These are phyloP conservation scores for Antedon mediterranea DNA, from an alignment of 53 echinoderm and acorn worm species.

Conservation along the genomic window DNA sequence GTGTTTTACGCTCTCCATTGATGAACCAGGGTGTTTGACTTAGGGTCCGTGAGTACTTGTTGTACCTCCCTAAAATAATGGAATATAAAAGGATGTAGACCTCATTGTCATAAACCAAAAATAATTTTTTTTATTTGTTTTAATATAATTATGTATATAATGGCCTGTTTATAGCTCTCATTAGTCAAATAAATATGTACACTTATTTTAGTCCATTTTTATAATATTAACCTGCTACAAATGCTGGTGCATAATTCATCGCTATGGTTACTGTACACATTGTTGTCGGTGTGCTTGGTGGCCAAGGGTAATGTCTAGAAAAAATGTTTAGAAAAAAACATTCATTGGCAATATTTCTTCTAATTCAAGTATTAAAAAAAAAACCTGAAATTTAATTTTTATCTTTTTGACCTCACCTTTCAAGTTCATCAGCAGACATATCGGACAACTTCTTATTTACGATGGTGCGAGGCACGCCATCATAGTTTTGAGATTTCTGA, in stretches of 20 bases:
- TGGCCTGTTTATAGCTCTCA: neutral
- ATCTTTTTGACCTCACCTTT: too few relatives aligned
- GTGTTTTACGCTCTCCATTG: slow-evolving; percentile 66
- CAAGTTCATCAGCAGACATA: neutral
- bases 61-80: slow-evolving; percentile 59
- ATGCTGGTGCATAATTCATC: slow-evolving; percentile 47
- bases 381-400: neutral
- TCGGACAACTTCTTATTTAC: neutral
- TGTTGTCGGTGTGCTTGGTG: slow-evolving; percentile 35
- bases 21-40: slow-evolving; percentile 93
- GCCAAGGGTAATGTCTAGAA: slow-evolving; percentile 47
- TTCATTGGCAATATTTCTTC: slow-evolving; percentile 4
- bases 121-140: neutral
- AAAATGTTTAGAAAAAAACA: neutral
- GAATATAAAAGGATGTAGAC: neutral
- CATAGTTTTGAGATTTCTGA: neutral
- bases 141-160: neutral
- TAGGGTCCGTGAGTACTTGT: slow-evolving; percentile 70
- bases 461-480: neutral
- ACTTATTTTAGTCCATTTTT: too few relatives aligned
- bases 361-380: too few relatives aligned
- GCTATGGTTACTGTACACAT: slow-evolving; percentile 23
- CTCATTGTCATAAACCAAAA: neutral
- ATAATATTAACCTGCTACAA: slow-evolving; percentile 53
- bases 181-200: neutral